A percentile compares a stretch with the other conserved stretches of the same genome.
Conservation (phyloP, 2,888 invertebrate genomes). For the Dolomedes plantarius region DNA sequence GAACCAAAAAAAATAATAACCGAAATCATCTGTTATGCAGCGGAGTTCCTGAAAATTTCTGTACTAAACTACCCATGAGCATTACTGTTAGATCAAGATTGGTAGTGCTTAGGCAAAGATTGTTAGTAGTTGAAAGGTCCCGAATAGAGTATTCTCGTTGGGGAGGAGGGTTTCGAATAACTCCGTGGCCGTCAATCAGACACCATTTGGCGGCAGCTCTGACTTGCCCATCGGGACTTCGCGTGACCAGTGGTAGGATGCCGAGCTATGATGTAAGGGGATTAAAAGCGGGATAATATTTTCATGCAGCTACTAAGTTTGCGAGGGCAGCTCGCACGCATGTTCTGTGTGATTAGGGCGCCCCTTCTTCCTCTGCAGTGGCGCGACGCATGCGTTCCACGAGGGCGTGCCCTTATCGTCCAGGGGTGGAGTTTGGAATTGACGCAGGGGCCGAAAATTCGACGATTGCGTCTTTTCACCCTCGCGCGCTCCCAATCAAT, state of each 20-base stretch:
- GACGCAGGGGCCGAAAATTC: slow-evolving; percentile 38
- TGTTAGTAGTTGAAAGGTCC: no score
- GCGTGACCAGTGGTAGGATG: background rate
- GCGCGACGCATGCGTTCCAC: slow-evolving; percentile 42
- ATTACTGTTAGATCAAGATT: no score
- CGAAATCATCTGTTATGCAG: no score
- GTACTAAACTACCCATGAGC: no score
- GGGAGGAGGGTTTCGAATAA: no score
- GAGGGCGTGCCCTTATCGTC: slow-evolving; percentile 61
- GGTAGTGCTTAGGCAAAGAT: no score
- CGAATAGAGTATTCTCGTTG: no score
- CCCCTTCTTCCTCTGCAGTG: slow-evolving; percentile 48
- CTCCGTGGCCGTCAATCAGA: no score
- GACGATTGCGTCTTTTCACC: slow-evolving; percentile 1
- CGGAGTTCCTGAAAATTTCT: no score
- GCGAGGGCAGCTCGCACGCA: slow-evolving; percentile 12
- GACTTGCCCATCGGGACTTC: background rate
- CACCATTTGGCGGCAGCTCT: no score
- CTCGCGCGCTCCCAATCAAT: slow-evolving; percentile 44
- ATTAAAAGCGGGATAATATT: slow-evolving; percentile 13
- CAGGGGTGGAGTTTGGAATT: slow-evolving; percentile 43
- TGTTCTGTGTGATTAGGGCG: slow-evolving; percentile 30
- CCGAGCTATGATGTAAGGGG: background rate
- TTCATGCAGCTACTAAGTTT: slow-evolving; percentile 1
- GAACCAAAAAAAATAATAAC: no score